Conservation (phyloP, 2,797 vertebrate species). For the Phoeniculus purpureus region DNA sequence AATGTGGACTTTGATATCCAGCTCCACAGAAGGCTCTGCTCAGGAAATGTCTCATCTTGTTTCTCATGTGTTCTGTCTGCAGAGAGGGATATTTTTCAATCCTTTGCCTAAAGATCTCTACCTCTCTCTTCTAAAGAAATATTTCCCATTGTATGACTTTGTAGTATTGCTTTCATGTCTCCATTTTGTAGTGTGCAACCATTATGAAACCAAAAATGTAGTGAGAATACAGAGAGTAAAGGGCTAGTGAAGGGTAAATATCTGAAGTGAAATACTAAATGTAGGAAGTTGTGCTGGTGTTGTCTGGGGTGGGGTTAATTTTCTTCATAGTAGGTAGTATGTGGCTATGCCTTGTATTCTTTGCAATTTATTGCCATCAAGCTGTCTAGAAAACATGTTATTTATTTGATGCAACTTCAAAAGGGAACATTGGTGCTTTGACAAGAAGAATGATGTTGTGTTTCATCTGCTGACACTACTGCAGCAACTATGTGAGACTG, state of each 20-base stretch:
- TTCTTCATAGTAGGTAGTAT: too few relatives aligned
- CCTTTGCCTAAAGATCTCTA: neutral
- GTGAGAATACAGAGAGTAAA: neutral
- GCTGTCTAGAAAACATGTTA: neutral
- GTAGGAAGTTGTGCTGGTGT: neutral
- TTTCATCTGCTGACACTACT: neutral
- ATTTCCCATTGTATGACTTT: neutral
- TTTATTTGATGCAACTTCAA: neutral
- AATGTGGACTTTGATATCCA: neutral
- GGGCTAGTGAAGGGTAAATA: neutral
- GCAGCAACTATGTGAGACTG: neutral
- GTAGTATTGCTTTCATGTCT: neutral
- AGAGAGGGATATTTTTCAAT: neutral
- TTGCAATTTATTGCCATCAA: neutral
- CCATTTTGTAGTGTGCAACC: neutral
- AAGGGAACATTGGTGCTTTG: neutral
- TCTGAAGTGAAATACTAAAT: neutral
- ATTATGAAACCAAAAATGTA: neutral
- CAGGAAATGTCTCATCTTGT: neutral
- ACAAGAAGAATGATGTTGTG: rapidly evolving
- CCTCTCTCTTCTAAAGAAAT: neutral
- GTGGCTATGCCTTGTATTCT: neutral
- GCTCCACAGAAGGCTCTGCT: neutral
- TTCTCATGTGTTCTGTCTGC: neutral
- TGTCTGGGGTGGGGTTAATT: too few relatives aligned